These are phyloP conservation scores for Cichlasoma orientale DNA, from an alignment of 2,797 vertebrate genomes.

Conservation along the genomic window DNA sequence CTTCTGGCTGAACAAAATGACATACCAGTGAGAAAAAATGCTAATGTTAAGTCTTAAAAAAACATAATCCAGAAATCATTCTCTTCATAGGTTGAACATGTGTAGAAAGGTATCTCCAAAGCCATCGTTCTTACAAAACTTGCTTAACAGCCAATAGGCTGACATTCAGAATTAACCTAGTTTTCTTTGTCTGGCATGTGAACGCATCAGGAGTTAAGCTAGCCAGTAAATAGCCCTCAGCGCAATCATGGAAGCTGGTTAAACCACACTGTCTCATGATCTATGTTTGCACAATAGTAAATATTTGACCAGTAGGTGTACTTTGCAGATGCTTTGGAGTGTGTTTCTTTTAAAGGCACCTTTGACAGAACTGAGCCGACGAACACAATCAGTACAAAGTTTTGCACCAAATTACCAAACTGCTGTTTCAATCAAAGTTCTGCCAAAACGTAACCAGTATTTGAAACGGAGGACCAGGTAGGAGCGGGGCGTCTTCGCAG, in stretches of 20 bases:
- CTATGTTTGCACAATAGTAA: background rate
- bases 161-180: background rate
- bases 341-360: background rate
- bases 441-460: background rate
- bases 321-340: background rate
- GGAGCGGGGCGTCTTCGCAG: constrained; percentile 12
- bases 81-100: too few relatives aligned
- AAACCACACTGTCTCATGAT: background rate
- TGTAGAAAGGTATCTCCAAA: background rate
- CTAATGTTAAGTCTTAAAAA: too few relatives aligned
- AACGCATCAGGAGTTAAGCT: background rate
- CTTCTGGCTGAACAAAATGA: too few relatives aligned
- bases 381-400: background rate
- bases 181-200: background rate
- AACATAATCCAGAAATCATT: too few relatives aligned
- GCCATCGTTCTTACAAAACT: background rate
- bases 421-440: background rate
- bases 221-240: background rate
- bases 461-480: constrained; percentile 6
- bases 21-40: too few relatives aligned
- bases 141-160: background rate
- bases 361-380: rapidly evolving
- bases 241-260: background rate
- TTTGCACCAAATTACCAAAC: background rate
- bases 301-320: background rate